Evolutionary conservation across 1,140 invertebrate species (phyloP), one percentile per base, ranked within the genome.

Genomic region (Leptoteleia sp.): DNA sequence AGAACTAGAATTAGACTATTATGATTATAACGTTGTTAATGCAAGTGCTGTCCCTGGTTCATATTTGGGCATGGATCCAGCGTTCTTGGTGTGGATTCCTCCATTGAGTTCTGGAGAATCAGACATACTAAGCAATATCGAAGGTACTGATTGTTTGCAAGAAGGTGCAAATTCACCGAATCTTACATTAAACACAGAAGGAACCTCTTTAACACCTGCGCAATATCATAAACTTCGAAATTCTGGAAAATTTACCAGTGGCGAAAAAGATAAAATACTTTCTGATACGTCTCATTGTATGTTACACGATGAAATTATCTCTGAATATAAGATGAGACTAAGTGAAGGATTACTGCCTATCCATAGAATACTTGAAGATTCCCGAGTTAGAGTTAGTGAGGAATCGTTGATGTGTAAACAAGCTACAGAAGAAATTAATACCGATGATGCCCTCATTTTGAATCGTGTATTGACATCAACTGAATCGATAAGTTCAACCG

Each of bases 1-100:
- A 3, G 95, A 96, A 81, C 89, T 96, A 54, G 95, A 96, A 85
- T 89, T 96, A 31, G 95, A 96, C 83, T 96, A 96, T 82, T 96
- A 96, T 81, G 95, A 96, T 85, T 96, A 96, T 79, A 95, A 96
- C 86, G 95, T 96, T 0, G 93, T 94, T 40, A 94, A 93, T 65
- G 92, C 94, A 52, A 93, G 93, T 40, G 93, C 94, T 2, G 94
- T 93, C n/a, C 95, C 95, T 1, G 95, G 95, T 12, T 94, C 93
- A 0, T 95, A 95, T 80, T 87, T 95, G 52, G 94, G 94, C 2
- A 96, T 96, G 94, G 95, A 96, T 87, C 95, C 95, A 1, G 94
- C 95, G 0, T 95, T 95, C 84, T 89, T 96, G 42, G 93, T 96
- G 0, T 96, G 95, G 95, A 95, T 96, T 47, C 95, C 95, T 15